Percentiles rank a stretch among this genome's conserved stretches.
These are phyloP conservation scores for Bugulina stolonifera DNA, from an alignment of 2,888 invertebrate species.

Conservation along the genomic window DNA sequence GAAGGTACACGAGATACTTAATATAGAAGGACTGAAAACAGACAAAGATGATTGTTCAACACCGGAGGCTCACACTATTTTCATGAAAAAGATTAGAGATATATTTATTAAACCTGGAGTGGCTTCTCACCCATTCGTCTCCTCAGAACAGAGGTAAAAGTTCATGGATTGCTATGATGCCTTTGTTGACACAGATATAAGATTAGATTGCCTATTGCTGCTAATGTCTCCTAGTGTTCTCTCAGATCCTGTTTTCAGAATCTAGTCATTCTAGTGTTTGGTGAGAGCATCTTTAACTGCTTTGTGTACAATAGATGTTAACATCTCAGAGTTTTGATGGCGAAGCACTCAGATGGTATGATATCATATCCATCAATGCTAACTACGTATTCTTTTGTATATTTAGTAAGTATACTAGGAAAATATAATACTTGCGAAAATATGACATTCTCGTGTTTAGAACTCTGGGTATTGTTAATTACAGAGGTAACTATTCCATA, in stretches of 20 bases:
- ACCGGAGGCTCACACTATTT: constrained; percentile 39
- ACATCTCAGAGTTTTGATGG: no score
- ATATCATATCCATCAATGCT: no score
- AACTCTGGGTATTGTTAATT: background rate
- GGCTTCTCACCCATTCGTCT: constrained; percentile 38
- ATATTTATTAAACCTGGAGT: constrained; percentile 43
- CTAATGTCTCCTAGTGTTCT: no score
- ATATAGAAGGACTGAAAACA: constrained; percentile 38
- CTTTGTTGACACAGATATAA: no score
- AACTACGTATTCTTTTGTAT: background rate
- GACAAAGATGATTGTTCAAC: constrained; percentile 34
- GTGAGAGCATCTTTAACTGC: no score
- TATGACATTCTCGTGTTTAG: background rate
- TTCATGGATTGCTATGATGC: no score
- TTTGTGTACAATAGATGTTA: no score
- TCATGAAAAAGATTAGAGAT: constrained; percentile 42
- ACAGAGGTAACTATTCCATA: background rate
- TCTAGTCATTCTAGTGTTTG: no score
- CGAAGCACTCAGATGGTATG: no score
- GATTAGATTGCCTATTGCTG: no score
- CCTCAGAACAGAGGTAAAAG: constrained; percentile 30
- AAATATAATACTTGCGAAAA: background rate
- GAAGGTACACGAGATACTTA: constrained; percentile 37
- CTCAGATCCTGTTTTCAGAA: no score
- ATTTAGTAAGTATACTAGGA: background rate